Evolutionary conservation across 2,113 vertebrate genomes (phyloP).

Genomic region (Rostratula benghalensis): DNA sequence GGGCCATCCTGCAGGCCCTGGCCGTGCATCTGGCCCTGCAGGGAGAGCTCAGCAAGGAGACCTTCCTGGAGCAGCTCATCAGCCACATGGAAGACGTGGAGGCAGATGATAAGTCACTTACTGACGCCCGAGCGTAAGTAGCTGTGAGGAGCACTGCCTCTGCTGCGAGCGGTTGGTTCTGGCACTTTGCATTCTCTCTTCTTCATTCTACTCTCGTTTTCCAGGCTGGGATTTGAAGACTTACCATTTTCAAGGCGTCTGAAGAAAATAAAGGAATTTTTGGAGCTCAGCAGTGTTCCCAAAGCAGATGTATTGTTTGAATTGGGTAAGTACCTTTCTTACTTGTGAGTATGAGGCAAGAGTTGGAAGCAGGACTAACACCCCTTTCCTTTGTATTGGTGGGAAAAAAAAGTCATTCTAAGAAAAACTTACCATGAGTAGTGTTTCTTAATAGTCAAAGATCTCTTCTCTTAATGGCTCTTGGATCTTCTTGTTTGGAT

Average conservation of each 20-base stretch:
- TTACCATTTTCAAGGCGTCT: slow-evolving; percentile 90
- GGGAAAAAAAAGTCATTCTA: not conserved
- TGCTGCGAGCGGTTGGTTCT: not conserved
- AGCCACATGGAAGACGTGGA: slow-evolving; percentile 94
- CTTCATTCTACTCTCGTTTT: not conserved
- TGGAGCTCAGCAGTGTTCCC: slow-evolving; percentile 84
- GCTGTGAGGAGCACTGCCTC: not conserved
- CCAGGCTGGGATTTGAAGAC: slow-evolving; percentile 91
- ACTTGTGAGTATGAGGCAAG: not conserved
- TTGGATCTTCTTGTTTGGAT: not conserved
- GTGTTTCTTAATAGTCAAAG: not conserved
- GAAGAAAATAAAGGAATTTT: slow-evolving; percentile 89
- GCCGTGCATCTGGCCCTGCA: slow-evolving; percentile 92
- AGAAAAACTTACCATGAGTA: not conserved
- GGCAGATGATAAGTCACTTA: slow-evolving; percentile 81
- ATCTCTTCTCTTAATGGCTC: not conserved
- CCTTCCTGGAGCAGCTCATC: slow-evolving; percentile 88
- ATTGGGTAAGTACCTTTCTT: slow-evolving; percentile 80
- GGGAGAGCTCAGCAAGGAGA: slow-evolving; percentile 82
- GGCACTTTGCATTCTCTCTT: accelerated
- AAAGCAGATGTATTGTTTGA: slow-evolving; percentile 91
- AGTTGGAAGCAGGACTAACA: not conserved
- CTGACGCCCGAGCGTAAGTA: slow-evolving; percentile 89
- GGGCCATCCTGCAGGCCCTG: slow-evolving; percentile 91
- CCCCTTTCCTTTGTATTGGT: not conserved